These are phyloP conservation scores for Cyclophora albipunctata DNA, from an alignment of 2,888 invertebrate genomes.

Conservation along the genomic window DNA sequence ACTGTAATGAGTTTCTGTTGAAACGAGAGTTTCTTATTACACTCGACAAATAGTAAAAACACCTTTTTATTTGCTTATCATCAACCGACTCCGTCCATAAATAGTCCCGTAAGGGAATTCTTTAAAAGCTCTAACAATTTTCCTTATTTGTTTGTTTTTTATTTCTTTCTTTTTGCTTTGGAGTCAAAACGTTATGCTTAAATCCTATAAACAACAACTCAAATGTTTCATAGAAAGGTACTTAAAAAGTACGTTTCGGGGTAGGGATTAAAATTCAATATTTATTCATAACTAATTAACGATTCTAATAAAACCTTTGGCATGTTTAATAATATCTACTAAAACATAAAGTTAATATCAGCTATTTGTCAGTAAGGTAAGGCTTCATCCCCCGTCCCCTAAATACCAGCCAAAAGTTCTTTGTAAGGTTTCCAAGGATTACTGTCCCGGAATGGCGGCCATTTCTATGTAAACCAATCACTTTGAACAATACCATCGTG, in stretches of 20 bases:
- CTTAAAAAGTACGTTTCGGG: too few species aligned
- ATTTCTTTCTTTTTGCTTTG: too few species aligned
- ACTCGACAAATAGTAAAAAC: conserved; percentile 13
- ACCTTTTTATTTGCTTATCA: conserved; percentile 10
- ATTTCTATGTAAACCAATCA: conserved; percentile 24
- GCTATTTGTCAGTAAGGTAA: conserved; percentile 33
- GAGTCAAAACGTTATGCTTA: too few species aligned
- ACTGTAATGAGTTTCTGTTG: conserved; percentile 37
- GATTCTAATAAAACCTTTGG: conserved; percentile 19
- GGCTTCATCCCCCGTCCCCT: conserved; percentile 53
- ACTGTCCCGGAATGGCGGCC: conserved; percentile 58
- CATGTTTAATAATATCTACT: conserved; percentile 34
- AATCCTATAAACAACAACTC: too few species aligned
- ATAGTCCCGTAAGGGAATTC: too few species aligned
- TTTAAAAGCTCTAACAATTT: too few species aligned
- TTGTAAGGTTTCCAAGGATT: conserved; percentile 56
- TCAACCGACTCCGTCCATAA: neutral
- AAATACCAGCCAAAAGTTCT: conserved; percentile 48
- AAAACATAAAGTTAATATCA: conserved; percentile 32
- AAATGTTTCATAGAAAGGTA: too few species aligned
- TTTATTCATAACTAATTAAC: neutral
- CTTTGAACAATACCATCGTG: conserved; percentile 6
- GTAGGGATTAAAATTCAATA: neutral
- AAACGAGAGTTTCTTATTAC: conserved; percentile 26
- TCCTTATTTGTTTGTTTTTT: too few species aligned